Base-by-base conservation (phyloP, 2,797 vertebrate genomes). In the Cyclopterus lumpus region DNA sequence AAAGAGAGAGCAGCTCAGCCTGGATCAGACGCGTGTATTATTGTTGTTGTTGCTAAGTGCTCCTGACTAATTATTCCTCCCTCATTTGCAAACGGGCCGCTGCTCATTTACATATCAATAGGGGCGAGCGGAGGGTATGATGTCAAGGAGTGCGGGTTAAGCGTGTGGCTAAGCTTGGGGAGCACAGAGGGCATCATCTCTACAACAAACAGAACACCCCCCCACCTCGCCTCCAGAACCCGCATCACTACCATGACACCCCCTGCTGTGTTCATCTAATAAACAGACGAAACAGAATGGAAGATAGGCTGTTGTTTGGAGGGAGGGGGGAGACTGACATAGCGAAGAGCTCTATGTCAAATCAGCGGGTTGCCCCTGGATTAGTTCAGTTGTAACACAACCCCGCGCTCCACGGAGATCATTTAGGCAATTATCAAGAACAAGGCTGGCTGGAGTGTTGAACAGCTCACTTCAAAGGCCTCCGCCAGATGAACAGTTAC, bases 351-450 rank as follows among this genome's bases (percentile, higher is more conserved):
- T 90, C 90, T 92, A 92, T 90, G 93, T 94, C 92, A 94, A 95
- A 94, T 94, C 94, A 94, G 93, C 84, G 85, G 93, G 93, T 90
- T 93, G 93, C 91, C 93, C 86, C 88, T 92, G 93, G 94, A 95
- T 96, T 95, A 94, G 93, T 91, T 93, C 84, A 88, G 92, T 93
- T 95, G 95, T 94, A 94, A 85, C 90, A 81, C 91, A 90, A 91
- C 90, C 90, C 91, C 5, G 55, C 80, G 83, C 94, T 95, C 94
- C 94, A 84, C 81, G 82, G 95, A 96, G 95, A 95, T 95, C 95
- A 95, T 96, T 96, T 96, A 96, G 93, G 93, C 94, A 96, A 96
- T 96, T 96, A 96, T 90, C 93, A 94, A 95, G 95, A 96, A 96
- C 94, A 96, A 95, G 95, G 94, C 89, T 73, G 86, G 90, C 91